These are phyloP conservation scores for Eupithecia inturbata DNA, from an alignment of 2,888 invertebrate species.

Conservation along the genomic window DNA sequence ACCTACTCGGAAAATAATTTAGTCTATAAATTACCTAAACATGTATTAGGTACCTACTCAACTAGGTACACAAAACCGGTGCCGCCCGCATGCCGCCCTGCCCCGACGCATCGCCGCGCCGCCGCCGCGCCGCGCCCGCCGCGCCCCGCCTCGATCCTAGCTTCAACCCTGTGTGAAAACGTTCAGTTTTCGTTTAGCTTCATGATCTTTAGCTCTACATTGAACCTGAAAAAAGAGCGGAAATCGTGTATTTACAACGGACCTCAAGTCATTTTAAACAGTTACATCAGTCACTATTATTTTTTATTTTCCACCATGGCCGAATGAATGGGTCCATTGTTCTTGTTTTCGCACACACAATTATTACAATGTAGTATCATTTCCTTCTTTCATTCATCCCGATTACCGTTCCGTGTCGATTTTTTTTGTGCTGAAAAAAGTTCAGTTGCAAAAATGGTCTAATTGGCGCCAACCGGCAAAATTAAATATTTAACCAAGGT, in stretches of 20 bases:
- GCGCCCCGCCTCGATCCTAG: background rate
- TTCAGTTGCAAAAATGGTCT: background rate
- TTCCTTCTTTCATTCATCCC: background rate
- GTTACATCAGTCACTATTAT: too few relatives aligned
- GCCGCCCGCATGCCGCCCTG: too few relatives aligned
- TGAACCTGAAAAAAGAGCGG: background rate
- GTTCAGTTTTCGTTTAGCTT: background rate
- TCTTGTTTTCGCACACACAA: background rate
- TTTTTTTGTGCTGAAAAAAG: background rate
- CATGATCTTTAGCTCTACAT: background rate
- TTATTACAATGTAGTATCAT: background rate
- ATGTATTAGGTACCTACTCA: too few relatives aligned
- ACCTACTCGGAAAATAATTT: too few relatives aligned
- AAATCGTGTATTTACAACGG: background rate
- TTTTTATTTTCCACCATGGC: background rate
- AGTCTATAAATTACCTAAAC: too few relatives aligned
- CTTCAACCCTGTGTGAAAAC: too few relatives aligned
- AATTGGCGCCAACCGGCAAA: slow-evolving; percentile 42
- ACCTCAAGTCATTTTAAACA: background rate
- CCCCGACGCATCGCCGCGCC: too few relatives aligned
- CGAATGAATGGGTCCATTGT: background rate
- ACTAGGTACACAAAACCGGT: too few relatives aligned
- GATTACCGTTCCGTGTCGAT: background rate
- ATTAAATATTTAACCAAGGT: slow-evolving; percentile 46
- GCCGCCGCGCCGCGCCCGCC: background rate